Evolutionary conservation across 2,113 vertebrate species (phyloP).

Genomic region (Suncus etruscus): DNA sequence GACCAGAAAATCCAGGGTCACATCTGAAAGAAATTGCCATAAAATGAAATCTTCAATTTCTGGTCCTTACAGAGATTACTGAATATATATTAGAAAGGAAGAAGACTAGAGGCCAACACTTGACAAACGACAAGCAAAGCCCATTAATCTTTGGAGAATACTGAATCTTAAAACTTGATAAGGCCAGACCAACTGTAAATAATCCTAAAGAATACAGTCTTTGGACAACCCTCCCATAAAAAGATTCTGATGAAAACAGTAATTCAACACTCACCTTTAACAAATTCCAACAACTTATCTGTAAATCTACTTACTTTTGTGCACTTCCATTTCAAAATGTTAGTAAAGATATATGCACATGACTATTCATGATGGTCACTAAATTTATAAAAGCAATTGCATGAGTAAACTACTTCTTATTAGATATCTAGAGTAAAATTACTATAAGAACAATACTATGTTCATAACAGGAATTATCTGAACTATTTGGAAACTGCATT

Average conservation of each 20-base stretch:
- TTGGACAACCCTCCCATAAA: not conserved
- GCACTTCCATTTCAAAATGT: conserved; percentile 25
- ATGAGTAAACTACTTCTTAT: conserved; percentile 18
- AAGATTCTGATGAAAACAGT: conserved; percentile 53
- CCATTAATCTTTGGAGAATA: conserved; percentile 33
- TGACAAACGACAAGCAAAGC: not conserved
- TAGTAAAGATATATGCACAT: not conserved
- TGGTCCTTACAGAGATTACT: not conserved
- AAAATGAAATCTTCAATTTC: not conserved
- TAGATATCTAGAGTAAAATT: conserved; percentile 28
- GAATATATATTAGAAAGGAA: not conserved
- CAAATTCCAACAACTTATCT: conserved; percentile 4
- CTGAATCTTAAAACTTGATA: conserved; percentile 47
- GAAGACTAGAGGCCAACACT: not conserved
- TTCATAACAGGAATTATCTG: conserved; percentile 45
- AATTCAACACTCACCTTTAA: conserved; percentile 27
- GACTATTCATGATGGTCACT: conserved; percentile 17
- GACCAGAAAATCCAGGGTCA: conserved; percentile 97
- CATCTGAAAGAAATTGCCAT: conserved; percentile 87
- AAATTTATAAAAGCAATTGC: conserved; percentile 27
- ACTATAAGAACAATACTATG: not conserved
- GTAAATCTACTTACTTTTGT: not conserved
- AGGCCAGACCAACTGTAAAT: not conserved
- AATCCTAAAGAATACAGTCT: conserved; percentile 22
- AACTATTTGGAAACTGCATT: conserved; percentile 56